Conservation (phyloP, 2,888 invertebrate species). For the Agriopis marginaria region DNA sequence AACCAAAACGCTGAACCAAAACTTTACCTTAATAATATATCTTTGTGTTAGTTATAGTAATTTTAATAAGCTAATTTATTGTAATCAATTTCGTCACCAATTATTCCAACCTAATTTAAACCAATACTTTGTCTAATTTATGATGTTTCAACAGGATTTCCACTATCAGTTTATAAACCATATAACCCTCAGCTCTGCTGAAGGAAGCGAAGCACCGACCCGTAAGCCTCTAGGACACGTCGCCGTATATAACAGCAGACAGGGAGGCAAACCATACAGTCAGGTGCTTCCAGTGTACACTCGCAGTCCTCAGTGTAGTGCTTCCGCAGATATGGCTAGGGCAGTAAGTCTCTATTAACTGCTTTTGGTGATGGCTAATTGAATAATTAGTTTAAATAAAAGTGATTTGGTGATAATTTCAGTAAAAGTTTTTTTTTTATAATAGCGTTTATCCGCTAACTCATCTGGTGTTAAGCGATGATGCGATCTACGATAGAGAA, state of each 20-base stretch:
- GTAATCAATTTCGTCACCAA: neutral
- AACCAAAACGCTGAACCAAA: no score
- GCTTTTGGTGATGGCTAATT: conserved; percentile 1
- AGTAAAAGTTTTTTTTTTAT: no score
- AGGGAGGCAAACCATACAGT: conserved; percentile 3
- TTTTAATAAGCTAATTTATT: no score
- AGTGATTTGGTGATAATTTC: neutral
- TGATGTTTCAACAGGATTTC: neutral
- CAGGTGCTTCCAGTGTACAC: conserved; percentile 13
- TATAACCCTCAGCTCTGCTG: conserved; percentile 56
- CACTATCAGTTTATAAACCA: conserved; percentile 41
- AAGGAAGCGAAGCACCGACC: conserved; percentile 70
- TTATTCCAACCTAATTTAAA: neutral
- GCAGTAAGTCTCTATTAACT: conserved; percentile 21
- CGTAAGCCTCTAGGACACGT: conserved; percentile 72
- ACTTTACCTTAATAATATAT: no score
- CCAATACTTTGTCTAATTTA: neutral
- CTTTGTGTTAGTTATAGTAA: no score
- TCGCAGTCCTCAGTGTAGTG: neutral
- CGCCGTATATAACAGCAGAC: conserved; percentile 20
- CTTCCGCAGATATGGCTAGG: conserved; percentile 25
- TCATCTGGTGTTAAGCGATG: no score
- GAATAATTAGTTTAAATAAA: neutral
- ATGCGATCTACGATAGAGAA: no score
- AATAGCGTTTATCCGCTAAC: no score